These are phyloP conservation scores for Carassius carassius DNA, from an alignment of 2,113 vertebrate genomes.

Conservation along the genomic window DNA sequence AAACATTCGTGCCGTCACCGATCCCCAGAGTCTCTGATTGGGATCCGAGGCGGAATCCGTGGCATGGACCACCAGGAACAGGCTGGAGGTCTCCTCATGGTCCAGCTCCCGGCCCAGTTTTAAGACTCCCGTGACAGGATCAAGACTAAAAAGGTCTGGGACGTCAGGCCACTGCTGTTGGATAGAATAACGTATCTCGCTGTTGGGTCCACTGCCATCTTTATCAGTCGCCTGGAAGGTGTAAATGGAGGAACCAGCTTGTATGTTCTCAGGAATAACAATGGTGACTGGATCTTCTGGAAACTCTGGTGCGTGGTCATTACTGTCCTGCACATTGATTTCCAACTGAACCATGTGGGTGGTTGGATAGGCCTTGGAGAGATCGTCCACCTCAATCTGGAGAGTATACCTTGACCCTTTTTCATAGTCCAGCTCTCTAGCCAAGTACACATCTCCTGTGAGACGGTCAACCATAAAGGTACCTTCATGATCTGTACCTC, in stretches of 20 bases:
- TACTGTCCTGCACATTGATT: slow-evolving; percentile 88
- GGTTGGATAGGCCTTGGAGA: slow-evolving; percentile 78
- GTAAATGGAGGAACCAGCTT: slow-evolving; percentile 79
- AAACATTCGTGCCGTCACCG: slow-evolving; percentile 86
- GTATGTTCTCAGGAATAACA: slow-evolving; percentile 84
- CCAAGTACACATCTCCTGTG: slow-evolving; percentile 86
- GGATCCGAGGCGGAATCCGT: slow-evolving; percentile 81
- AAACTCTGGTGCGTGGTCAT: slow-evolving; percentile 89
- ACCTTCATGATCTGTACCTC: slow-evolving; percentile 83
- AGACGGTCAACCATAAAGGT: slow-evolving; percentile 88
- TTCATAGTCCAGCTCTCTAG: slow-evolving; percentile 90
- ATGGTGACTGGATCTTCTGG: slow-evolving; percentile 89
- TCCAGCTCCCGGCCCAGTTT: slow-evolving; percentile 80
- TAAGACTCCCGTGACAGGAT: slow-evolving; percentile 83
- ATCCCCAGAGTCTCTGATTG: slow-evolving; percentile 81
- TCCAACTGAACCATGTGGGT: slow-evolving; percentile 85
- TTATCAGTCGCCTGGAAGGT: slow-evolving; percentile 88
- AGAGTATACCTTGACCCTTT: slow-evolving; percentile 80
- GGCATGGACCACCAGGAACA: slow-evolving; percentile 87
- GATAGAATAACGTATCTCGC: slow-evolving; percentile 86
- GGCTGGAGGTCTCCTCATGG: slow-evolving; percentile 80
- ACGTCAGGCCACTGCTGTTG: slow-evolving; percentile 78
- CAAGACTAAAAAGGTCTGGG: slow-evolving; percentile 76
- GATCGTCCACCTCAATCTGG: slow-evolving; percentile 83
- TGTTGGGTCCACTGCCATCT: slow-evolving; percentile 92